phyloP scores from a whole-genome alignment of 1,140 invertebrate species.

The Meloidogyne chitwoodi region DNA sequence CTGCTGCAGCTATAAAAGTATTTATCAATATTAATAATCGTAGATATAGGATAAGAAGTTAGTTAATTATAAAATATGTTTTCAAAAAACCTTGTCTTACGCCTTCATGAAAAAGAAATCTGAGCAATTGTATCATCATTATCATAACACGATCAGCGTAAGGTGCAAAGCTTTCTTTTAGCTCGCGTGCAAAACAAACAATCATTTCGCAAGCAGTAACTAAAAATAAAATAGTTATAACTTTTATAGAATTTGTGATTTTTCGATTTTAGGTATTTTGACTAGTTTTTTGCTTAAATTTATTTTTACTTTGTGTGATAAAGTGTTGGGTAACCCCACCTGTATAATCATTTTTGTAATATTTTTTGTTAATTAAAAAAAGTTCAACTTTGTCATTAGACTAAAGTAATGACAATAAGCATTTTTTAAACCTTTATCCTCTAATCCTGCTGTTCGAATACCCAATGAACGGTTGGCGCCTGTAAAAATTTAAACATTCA shows the following conservation, averaged over 20 bases:
- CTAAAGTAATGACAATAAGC: too few relatives aligned
- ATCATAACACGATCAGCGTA: constrained; percentile 90
- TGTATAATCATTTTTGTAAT: too few relatives aligned
- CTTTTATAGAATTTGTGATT: too few relatives aligned
- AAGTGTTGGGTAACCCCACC: too few relatives aligned
- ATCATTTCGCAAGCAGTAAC: constrained; percentile 98
- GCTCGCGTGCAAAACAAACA: constrained; percentile 91
- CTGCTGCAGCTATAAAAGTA: constrained; percentile 70
- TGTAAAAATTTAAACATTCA: not conserved
- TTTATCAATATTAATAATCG: not conserved
- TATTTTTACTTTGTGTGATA: too few relatives aligned
- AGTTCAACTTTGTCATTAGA: too few relatives aligned
- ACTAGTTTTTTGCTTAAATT: too few relatives aligned
- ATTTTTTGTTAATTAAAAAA: too few relatives aligned
- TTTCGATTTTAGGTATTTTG: too few relatives aligned
- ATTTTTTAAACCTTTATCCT: too few relatives aligned
- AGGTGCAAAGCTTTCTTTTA: constrained; percentile 84
- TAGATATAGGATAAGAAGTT: not conserved
- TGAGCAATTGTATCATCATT: constrained; percentile 90
- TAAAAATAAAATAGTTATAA: too few relatives aligned
- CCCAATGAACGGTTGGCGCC: constrained; percentile 63
- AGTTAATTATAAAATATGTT: not conserved
- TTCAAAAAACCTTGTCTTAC: constrained; percentile 45
- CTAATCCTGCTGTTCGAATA: constrained; percentile 72
- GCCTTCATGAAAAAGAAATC: constrained; percentile 97